Evolutionary conservation across 2,888 invertebrate genomes (phyloP).

Genomic region (Lithophane semibrunnea): DNA sequence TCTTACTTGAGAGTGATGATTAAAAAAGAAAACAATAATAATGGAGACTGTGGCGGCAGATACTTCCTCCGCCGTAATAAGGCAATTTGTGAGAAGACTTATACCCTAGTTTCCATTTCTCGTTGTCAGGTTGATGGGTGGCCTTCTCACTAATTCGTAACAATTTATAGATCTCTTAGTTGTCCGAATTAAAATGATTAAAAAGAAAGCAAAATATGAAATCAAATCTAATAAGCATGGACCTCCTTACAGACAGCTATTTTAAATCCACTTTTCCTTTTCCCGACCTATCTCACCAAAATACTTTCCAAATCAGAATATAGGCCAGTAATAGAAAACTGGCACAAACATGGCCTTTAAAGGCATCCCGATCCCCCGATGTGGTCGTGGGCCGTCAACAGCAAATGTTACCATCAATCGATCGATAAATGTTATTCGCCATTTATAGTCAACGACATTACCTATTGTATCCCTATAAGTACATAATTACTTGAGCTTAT

Average conservation of each 20-base stretch:
- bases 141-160: too few relatives aligned
- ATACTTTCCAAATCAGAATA: constrained; percentile 58
- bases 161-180: too few relatives aligned
- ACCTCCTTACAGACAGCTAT: constrained; percentile 8
- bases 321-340: constrained; percentile 56
- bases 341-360: constrained; percentile 54
- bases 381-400: constrained; percentile 58
- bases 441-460: constrained; percentile 51
- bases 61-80: too few relatives aligned
- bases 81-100: too few relatives aligned
- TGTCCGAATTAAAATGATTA: too few relatives aligned
- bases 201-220: background rate
- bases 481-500: constrained; percentile 61
- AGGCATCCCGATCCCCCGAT: constrained; percentile 58
- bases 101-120: too few relatives aligned
- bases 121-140: too few relatives aligned
- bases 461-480: constrained; percentile 62
- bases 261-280: constrained; percentile 47
- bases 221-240: background rate
- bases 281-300: constrained; percentile 27
- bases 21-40: background rate
- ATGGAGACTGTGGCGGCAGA: too few relatives aligned
- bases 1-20: background rate
- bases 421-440: constrained; percentile 61
- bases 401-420: constrained; percentile 63